Evolutionary conservation across 2,888 invertebrate genomes (phyloP), one percentile per base, ranked within the genome.

Genomic region (Mesoligia furuncula): DNA sequence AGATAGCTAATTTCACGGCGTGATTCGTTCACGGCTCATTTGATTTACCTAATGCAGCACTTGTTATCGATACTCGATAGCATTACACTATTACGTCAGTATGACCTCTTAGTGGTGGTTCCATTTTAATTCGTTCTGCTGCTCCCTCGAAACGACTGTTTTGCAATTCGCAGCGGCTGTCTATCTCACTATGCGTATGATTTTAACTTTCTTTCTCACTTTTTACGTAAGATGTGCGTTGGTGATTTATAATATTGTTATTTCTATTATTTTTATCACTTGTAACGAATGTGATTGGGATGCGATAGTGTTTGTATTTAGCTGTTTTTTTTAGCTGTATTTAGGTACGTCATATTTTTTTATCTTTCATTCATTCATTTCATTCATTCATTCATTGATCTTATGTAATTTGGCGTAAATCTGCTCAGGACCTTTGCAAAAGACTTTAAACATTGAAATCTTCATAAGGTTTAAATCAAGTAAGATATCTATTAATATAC

Each of bases 1-100:
- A 87, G 91, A 91, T 93, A 91, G 91, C 70, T 86, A 91, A 94
- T 95, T 95, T 93, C 92, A 93, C 92, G 90, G 92, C 88, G 67
- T 81, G 82, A 76, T 65, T 90, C 90, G 86, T 93, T 90, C 91
- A 92, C 90, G 94, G 92, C 91, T 94, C 93, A 93, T 94, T 94
- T 91, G 85, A 89, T 92, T 92, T 92, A 90, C 90, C 91, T 90
- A 90, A 91, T 90, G 90, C 89, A 88, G 85, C 89, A 92, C 92
- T 93, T 93, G 93, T 92, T 92, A 88, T 92, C 92, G 93, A 93
- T 92, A 91, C 88, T 86, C 87, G 84, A 85, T 83, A 85, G 80
- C 62, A 62, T 39, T 64, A 57, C 76, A 66, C 77, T 76, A 85
- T 92, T 91, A 90, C 91, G 87, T 94, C 91, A 92, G 81, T 65